Base-by-base conservation (phyloP, 2,888 invertebrate genomes). In the Eretmocerus hayati region DNA sequence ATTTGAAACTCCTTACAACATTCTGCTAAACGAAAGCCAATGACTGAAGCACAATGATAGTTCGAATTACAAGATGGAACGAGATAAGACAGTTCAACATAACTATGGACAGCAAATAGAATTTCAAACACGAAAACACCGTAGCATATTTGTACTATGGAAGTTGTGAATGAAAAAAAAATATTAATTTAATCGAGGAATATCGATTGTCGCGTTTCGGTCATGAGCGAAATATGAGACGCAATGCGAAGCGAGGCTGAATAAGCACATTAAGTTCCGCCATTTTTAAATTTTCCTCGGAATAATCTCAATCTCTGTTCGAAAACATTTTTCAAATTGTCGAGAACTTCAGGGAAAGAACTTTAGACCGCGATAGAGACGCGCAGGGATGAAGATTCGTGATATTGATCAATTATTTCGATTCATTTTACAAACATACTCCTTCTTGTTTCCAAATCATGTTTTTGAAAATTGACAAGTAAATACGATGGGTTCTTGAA, bases 201-300 rank as follows among this genome's bases (percentile, higher is more conserved):
- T n/a, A n/a, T n/a, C n/a, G n/a, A n/a, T 32, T 22, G 21, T 46
- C 45, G 23, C 46, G 40, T 35, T 50, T 50, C 36, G 30, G 42
- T 42, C 33, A 30, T 40, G 37, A 36, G 36, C 40, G 6, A 11
- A 9, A 32, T 22, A 31, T 52, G 18, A n/a, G n/a, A n/a, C n/a
- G n/a, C n/a, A 32, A 39, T 31, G 18, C 48, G 48, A 43, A 46
- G 39, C 42, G 20, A 52, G 16, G 37, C 46, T 49, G 50, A 50
- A 50, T 50, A 63, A 66, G 64, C 65, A 64, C 62, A 67, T 66
- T 59, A 66, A 69, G 65, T 65, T 68, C 66, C 69, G 68, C 66
- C 66, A 65, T 58, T 65, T 63, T 58, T 64, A 60, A 63, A 64
- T 52, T 63, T 58, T 67, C 62, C 66, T n/a, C n/a, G n/a, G n/a